Percentiles rank a stretch among this genome's conserved stretches.
Conservation (phyloP, 2,113 vertebrate species). For the Heliornis fulica region DNA sequence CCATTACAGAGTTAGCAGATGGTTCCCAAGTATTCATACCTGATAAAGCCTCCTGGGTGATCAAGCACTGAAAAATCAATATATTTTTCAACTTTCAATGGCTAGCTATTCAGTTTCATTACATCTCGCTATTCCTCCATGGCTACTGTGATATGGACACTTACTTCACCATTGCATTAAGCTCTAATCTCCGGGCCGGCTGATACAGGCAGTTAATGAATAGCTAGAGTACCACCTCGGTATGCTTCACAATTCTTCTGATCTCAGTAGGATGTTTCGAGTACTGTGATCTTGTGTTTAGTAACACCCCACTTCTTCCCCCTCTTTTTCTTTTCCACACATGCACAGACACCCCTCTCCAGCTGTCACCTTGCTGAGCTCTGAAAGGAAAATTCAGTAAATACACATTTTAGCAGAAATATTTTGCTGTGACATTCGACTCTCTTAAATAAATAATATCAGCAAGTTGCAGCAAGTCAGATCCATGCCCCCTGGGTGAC, state of each 20-base stretch:
- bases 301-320: conserved; percentile 60
- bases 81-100: conserved; percentile 72
- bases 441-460: conserved; percentile 43
- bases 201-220: conserved; percentile 64
- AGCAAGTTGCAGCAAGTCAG: neutral
- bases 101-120: conserved; percentile 68
- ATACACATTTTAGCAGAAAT: conserved; percentile 36
- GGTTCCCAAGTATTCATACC: conserved; percentile 59
- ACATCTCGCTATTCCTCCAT: conserved; percentile 67
- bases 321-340: conserved; percentile 23
- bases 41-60: conserved; percentile 69
- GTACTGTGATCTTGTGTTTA: conserved; percentile 70
- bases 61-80: conserved; percentile 73
- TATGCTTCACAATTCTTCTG: conserved; percentile 58
- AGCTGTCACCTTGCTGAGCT: conserved; percentile 55
- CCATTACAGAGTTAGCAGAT: conserved; percentile 61
- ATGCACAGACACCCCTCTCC: conserved; percentile 48
- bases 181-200: conserved; percentile 62
- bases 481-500: conserved; percentile 1
- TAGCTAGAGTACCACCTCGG: conserved; percentile 51
- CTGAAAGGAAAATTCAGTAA: conserved; percentile 39
- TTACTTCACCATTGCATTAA: conserved; percentile 69
- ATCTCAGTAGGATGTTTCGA: conserved; percentile 71
- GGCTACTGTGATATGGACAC: conserved; percentile 60
- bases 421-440: conserved; percentile 30